Conservation (phyloP, 1,140 invertebrate genomes). For the Ips nitidus region DNA sequence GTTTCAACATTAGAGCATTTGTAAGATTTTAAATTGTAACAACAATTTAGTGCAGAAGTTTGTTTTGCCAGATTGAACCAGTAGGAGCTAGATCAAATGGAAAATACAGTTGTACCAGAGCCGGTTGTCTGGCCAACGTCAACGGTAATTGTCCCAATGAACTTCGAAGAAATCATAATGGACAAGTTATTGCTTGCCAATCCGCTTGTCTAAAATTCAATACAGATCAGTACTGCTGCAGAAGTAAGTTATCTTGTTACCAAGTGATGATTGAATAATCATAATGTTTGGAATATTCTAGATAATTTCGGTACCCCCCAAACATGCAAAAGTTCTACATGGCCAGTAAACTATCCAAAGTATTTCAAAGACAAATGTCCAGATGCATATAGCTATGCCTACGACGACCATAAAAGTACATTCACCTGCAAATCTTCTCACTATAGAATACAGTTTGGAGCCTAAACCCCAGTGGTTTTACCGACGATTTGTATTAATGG, state of each 20-base stretch:
- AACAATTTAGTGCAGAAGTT: too few relatives aligned
- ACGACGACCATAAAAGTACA: slow-evolving; percentile 51
- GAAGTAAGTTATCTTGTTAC: slow-evolving; percentile 35
- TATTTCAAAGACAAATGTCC: slow-evolving; percentile 54
- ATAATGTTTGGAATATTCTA: slow-evolving; percentile 12
- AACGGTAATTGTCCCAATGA: slow-evolving; percentile 51
- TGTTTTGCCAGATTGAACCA: slow-evolving; percentile 40
- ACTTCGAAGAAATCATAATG: slow-evolving; percentile 40
- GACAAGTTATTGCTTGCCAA: slow-evolving; percentile 53
- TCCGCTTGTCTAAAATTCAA: slow-evolving; percentile 54
- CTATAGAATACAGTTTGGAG: slow-evolving; percentile 41
- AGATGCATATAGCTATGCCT: slow-evolving; percentile 53
- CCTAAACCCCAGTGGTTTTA: background rate
- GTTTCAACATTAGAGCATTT: slow-evolving; percentile 37
- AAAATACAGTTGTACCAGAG: slow-evolving; percentile 49
- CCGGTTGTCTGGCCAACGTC: slow-evolving; percentile 50
- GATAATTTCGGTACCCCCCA: slow-evolving; percentile 46
- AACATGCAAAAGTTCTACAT: slow-evolving; percentile 50
- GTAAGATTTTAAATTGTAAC: slow-evolving; percentile 21
- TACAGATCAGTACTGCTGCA: slow-evolving; percentile 53
- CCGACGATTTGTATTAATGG: too few relatives aligned
- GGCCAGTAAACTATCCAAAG: slow-evolving; percentile 50
- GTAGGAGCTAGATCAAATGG: slow-evolving; percentile 36
- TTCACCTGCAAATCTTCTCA: slow-evolving; percentile 48
- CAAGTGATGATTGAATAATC: background rate